These are phyloP conservation scores for Frankliniella fusca DNA, from an alignment of 2,888 invertebrate species.

Conservation along the genomic window DNA sequence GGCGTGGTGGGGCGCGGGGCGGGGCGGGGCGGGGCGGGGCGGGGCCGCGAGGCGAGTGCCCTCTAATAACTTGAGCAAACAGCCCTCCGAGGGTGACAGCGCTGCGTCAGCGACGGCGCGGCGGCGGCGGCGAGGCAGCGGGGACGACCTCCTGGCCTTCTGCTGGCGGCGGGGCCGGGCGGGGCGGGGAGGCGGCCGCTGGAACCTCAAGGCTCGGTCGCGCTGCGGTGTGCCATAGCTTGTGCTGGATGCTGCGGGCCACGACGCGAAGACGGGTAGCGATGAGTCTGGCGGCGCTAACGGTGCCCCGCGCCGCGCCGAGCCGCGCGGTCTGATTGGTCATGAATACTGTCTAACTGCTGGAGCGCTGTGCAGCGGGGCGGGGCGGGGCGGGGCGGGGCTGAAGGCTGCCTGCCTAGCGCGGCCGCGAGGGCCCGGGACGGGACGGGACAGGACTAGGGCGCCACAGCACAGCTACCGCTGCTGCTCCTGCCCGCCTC, in stretches of 20 bases:
- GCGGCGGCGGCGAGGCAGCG: not conserved
- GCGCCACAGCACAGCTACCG: not conserved
- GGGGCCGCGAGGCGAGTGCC: not conserved
- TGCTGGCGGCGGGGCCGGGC: no score
- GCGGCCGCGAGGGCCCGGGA: not conserved
- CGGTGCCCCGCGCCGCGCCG: no score
- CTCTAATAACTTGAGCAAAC: constrained; percentile 23
- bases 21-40: not conserved
- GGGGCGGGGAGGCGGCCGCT: no score
- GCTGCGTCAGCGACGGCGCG: not conserved
- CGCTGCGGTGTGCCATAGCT: no score
- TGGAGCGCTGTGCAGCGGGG: not conserved
- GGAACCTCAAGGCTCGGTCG: no score
- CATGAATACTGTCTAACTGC: not conserved
- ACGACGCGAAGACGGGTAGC: not conserved
- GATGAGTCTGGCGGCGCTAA: not conserved
- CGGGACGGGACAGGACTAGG: not conserved
- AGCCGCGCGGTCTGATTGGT: not conserved
- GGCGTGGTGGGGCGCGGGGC: not conserved
- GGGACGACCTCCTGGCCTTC: not conserved
- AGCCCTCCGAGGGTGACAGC: not conserved
- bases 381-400: not conserved
- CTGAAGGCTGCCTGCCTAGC: not conserved
- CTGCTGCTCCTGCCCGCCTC: not conserved
- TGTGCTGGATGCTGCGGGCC: no score